Percentiles rank a stretch among this genome's conserved stretches.
Evolutionary conservation across 2,113 vertebrate species (phyloP).

Genomic region (Triplophysa rosa): DNA sequence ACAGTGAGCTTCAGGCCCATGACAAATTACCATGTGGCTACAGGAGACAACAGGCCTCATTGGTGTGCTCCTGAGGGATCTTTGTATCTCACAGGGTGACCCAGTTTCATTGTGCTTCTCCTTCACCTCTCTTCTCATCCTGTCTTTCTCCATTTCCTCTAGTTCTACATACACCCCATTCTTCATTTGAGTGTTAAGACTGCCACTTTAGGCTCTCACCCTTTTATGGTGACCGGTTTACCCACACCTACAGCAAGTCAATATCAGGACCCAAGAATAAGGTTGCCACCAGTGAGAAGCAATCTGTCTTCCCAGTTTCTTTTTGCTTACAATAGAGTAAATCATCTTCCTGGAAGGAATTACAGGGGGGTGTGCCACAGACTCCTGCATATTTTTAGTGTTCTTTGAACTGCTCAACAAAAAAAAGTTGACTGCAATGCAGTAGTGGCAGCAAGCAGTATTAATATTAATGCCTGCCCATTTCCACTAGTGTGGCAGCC

Average conservation of each 20-base stretch:
- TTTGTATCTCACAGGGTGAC: constrained; percentile 72
- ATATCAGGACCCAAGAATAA: constrained; percentile 43
- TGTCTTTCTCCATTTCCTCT: constrained; percentile 24
- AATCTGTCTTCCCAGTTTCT: constrained; percentile 18
- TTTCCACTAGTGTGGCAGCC: constrained; percentile 67
- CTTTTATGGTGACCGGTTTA: neutral
- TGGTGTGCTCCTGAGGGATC: constrained; percentile 66
- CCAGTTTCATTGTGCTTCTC: constrained; percentile 70
- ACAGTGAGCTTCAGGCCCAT: constrained; percentile 62
- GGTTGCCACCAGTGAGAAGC: constrained; percentile 35
- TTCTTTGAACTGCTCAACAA: constrained; percentile 61
- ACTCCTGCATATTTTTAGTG: constrained; percentile 58
- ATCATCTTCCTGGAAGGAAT: constrained; percentile 47
- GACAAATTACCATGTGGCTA: constrained; percentile 65
- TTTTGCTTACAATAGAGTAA: constrained; percentile 14
- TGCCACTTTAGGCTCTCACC: constrained; percentile 22
- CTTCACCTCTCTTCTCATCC: constrained; percentile 51
- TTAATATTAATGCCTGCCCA: constrained; percentile 74
- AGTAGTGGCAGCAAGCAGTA: constrained; percentile 69
- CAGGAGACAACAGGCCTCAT: constrained; percentile 65
- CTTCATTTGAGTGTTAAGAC: neutral
- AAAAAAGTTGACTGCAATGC: constrained; percentile 72
- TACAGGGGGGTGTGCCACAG: neutral
- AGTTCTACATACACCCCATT: neutral
- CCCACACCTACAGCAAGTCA: constrained; percentile 45